Evolutionary conservation across 2,888 invertebrate genomes (phyloP).

Genomic region (Microchrysa polita): DNA sequence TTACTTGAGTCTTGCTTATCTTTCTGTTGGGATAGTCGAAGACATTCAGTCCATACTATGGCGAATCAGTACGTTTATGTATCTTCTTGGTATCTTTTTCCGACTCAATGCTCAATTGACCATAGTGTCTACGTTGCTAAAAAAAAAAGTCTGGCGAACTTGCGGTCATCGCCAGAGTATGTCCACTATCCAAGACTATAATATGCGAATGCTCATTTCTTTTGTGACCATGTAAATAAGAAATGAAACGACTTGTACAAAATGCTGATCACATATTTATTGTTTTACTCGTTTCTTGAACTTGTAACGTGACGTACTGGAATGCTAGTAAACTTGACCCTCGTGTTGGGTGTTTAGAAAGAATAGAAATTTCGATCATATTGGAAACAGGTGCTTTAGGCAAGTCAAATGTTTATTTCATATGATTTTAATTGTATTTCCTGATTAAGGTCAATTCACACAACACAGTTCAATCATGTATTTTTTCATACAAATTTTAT

Average conservation of each 20-base stretch:
- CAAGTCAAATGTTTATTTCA: too few species aligned
- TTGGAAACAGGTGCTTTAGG: too few species aligned
- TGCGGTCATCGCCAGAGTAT: slow-evolving; percentile 10
- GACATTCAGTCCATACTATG: too few species aligned
- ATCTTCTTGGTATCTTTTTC: slow-evolving; percentile 10
- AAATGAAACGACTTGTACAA: slow-evolving; percentile 29
- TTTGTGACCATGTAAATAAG: slow-evolving; percentile 16
- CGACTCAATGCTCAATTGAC: neutral
- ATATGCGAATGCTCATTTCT: slow-evolving; percentile 11
- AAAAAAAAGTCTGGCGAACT: slow-evolving; percentile 24
- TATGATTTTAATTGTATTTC: too few species aligned
- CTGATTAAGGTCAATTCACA: too few species aligned
- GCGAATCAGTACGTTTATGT: slow-evolving; percentile 4
- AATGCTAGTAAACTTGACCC: neutral
- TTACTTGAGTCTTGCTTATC: neutral
- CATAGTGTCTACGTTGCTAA: slow-evolving; percentile 32
- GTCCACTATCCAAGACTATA: slow-evolving; percentile 2
- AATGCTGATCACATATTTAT: slow-evolving; percentile 33
- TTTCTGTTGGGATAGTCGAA: slow-evolving; percentile 26
- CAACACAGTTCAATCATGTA: too few species aligned
- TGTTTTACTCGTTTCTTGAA: slow-evolving; percentile 15
- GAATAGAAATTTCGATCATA: too few species aligned
- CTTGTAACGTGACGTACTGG: slow-evolving; percentile 1
- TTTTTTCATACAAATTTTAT: too few species aligned
- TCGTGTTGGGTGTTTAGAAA: too few species aligned